phyloP scores from a whole-genome alignment of 2,113 vertebrate genomes.

The sheep (Ovis aries) region ARS-UI_Ramb_v3.0 NC_056065.1:29965501-29966000 shows the following conservation, averaged over 20 bases:
- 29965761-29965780: background rate
- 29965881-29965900: background rate
- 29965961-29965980: too few species aligned
- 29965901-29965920: rapidly evolving
- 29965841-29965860: background rate
- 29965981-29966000: too few species aligned
- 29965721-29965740: background rate
- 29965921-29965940: too few species aligned
- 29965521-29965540: background rate
- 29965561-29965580: background rate
- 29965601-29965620: background rate
- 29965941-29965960: too few species aligned
- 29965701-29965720: background rate
- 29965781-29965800: background rate
- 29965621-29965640: background rate
- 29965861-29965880: background rate
- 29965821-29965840: too few species aligned
- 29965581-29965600: background rate
- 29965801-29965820: background rate
- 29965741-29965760: background rate
- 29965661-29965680: background rate
- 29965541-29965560: background rate
- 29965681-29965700: background rate
- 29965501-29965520: background rate
- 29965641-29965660: background rate